These are phyloP conservation scores for Colaptes auratus DNA, from an alignment of 2,113 vertebrate species.

Conservation along the genomic window DNA sequence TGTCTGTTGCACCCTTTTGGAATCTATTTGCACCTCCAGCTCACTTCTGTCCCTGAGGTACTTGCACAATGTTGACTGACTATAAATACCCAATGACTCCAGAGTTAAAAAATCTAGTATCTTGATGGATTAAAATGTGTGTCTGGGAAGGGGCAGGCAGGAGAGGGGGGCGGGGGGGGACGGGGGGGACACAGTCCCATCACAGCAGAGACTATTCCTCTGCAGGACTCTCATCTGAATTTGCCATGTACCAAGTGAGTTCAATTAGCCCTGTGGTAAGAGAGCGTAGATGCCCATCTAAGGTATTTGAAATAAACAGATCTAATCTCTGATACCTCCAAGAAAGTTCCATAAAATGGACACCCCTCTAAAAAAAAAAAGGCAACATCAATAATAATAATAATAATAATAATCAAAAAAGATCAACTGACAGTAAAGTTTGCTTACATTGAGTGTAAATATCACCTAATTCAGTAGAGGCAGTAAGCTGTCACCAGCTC, in stretches of 20 bases:
- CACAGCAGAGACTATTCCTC: constrained; percentile 36
- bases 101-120: constrained; percentile 69
- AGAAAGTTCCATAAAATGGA: constrained; percentile 18
- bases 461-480: constrained; percentile 76
- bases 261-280: constrained; percentile 12
- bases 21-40: constrained; percentile 87
- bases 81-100: constrained; percentile 77
- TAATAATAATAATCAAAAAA: background rate
- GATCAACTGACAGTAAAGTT: constrained; percentile 36
- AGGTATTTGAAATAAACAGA: background rate
- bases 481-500: constrained; percentile 77
- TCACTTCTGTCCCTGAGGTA: constrained; percentile 95
- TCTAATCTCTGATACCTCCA: background rate
- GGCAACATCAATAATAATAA: background rate
- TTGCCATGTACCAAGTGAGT: constrained; percentile 55
- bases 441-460: constrained; percentile 70
- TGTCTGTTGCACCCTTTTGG: constrained; percentile 86
- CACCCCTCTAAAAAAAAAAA: background rate
- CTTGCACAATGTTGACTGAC: constrained; percentile 74
- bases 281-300: background rate
- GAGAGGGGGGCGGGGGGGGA: background rate
- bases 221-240: constrained; percentile 1
- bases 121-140: constrained; percentile 53
- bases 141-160: constrained; percentile 48
- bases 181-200: constrained; percentile 9